A percentile compares a stretch with the other conserved stretches of the same genome.
phyloP scores from a whole-genome alignment of 2,888 invertebrate species.

The Tridacna gigas region DNA sequence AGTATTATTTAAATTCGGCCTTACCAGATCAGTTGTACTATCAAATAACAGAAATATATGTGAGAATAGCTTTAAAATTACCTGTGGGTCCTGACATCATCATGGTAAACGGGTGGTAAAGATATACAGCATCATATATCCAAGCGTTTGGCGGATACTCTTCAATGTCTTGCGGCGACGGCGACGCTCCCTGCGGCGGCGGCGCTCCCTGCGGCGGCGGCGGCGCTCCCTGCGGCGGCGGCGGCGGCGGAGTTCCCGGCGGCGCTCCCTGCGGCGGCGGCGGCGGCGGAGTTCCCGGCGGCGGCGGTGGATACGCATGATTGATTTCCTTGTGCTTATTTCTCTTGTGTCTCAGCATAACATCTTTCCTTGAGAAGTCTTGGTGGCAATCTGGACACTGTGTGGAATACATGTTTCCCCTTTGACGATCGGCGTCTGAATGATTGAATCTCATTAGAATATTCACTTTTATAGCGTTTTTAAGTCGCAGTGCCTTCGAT shows the following conservation, averaged over 20 bases:
- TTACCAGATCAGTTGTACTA: not conserved
- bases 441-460: constrained; percentile 13
- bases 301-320: constrained; percentile 3
- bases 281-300: too few species aligned
- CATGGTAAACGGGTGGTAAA: constrained; percentile 34
- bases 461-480: not conserved
- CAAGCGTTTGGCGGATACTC: not conserved
- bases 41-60: constrained; percentile 2
- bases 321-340: constrained; percentile 11
- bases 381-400: constrained; percentile 38
- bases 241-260: too few species aligned
- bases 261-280: too few species aligned
- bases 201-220: not conserved
- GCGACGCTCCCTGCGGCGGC: constrained; percentile 1
- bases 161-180: not conserved
- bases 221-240: constrained; percentile 19
- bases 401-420: constrained; percentile 32
- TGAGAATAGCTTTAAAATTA: not conserved
- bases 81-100: constrained; percentile 39
- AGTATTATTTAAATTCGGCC: too few species aligned
- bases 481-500: too few species aligned
- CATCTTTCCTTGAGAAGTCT: constrained; percentile 30
- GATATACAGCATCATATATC: not conserved
- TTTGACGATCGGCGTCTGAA: constrained; percentile 22
- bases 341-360: constrained; percentile 24